Evolutionary conservation across 2,888 invertebrate genomes (phyloP), one percentile per base, ranked within the genome.

Genomic region (Drosophila emarginata): DNA sequence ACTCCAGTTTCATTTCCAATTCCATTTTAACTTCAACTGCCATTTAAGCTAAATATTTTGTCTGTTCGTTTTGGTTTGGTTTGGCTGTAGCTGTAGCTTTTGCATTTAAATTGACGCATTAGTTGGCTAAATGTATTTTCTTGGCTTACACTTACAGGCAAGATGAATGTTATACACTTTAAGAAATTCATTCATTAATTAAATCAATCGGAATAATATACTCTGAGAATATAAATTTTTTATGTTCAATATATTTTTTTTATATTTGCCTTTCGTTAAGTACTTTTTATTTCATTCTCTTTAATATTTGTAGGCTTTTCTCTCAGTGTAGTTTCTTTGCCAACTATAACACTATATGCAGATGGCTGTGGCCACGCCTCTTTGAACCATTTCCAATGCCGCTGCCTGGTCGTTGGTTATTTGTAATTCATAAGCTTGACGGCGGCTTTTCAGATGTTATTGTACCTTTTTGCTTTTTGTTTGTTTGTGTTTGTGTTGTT

Each of bases 401-500:
- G 23, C 64, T 57, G 74, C 78, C 61, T 32, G 54, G 54, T 54
- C 40, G 63, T 52, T 77, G 72, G 82, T 79, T 81, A 84, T 85
- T 88, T 85, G 82, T 80, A 76, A 87, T 88, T 84, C 77, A 82
- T 82, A 87, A 85, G 82, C 72, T 76, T 64, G 87, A 85, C 85
- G 87, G 87, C 87, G 72, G 69, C 82, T 72, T 76, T 84, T 82
- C 36, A 36, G 54, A 54, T 54, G 54, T 54, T 45, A 21, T 45
- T 45, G 32, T 11, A 1, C 32, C 21, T 21, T 45, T 21, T 45
- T 45, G 18, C 11, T 21, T 45, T 45, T 18, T 18, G 15, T 45
- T 45, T 78, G 77, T 77, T 77, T 72, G 72, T 77, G n/a, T n/a
- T n/a, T n/a, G n/a, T n/a, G n/a, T n/a, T n/a, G n/a, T 72, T 62